Conservation (phyloP, 2,888 invertebrate genomes). For the Diarsia mendica region DNA sequence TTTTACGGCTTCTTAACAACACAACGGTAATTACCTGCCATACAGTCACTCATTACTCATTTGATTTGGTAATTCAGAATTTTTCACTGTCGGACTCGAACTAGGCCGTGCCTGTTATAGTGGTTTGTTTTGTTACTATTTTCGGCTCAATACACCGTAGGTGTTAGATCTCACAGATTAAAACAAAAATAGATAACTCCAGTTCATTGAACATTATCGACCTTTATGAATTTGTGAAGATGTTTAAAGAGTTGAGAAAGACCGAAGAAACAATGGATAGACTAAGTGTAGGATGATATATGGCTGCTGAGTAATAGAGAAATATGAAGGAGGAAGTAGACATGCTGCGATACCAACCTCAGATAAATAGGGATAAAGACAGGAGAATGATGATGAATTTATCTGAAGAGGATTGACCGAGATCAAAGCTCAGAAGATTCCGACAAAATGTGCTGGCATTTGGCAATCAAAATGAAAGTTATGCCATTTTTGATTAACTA, state of each 20-base stretch:
- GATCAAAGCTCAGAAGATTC: constrained; percentile 44
- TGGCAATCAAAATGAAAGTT: constrained; percentile 52
- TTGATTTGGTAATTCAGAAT: constrained; percentile 54
- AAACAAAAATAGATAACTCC: constrained; percentile 43
- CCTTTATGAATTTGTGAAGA: constrained; percentile 39
- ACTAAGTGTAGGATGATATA: neutral
- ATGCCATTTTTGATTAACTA: constrained; percentile 55
- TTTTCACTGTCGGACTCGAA: constrained; percentile 49
- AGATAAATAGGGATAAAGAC: neutral
- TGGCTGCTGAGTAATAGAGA: neutral
- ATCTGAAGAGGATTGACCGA: constrained; percentile 31
- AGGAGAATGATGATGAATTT: constrained; percentile 27
- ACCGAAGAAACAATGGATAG: neutral
- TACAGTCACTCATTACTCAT: constrained; percentile 47
- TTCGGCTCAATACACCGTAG: constrained; percentile 27
- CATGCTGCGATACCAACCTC: neutral
- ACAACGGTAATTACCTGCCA: constrained; percentile 38
- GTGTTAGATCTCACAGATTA: constrained; percentile 35
- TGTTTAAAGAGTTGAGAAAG: neutral
- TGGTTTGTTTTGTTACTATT: constrained; percentile 61
- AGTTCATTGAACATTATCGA: constrained; percentile 36
- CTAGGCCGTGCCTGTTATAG: constrained; percentile 44
- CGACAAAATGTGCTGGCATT: constrained; percentile 40
- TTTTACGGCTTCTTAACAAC: constrained; percentile 39
- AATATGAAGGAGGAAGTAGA: neutral